A percentile compares a stretch with the other conserved stretches of the same genome.
These are phyloP conservation scores for Rhea pennata DNA, from an alignment of 2,113 vertebrate species.

Conservation along the genomic window DNA sequence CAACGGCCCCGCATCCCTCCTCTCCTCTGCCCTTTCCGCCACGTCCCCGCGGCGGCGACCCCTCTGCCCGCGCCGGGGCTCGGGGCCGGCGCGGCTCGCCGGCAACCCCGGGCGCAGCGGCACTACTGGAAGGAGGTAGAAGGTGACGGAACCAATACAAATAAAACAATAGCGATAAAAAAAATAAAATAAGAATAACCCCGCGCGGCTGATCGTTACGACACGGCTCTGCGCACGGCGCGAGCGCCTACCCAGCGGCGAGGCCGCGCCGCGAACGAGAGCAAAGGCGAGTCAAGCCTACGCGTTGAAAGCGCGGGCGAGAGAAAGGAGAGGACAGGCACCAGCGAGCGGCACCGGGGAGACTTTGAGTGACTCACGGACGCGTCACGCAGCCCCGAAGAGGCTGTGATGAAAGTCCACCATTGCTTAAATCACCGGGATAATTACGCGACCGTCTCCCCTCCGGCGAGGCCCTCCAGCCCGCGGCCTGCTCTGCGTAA, in stretches of 20 bases:
- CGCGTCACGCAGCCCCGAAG: neutral
- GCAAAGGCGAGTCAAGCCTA: neutral
- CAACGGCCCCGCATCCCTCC: neutral
- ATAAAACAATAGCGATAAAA: neutral
- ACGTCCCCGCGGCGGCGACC: neutral
- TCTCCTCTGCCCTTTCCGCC: neutral
- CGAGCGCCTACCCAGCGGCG: fast-evolving
- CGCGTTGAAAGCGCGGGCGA: fast-evolving
- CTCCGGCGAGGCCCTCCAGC: neutral
- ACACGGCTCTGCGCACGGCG: fast-evolving
- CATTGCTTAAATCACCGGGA: neutral
- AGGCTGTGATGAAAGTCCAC: constrained; percentile 35
- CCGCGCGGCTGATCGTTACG: neutral
- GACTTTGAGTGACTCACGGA: neutral
- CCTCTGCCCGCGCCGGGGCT: neutral
- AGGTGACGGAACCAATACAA: neutral
- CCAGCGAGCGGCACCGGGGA: neutral
- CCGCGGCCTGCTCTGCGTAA: neutral
- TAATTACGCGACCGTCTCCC: constrained; percentile 43
- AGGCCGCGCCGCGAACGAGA: neutral
- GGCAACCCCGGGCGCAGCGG: neutral
- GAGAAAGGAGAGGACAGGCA: neutral
- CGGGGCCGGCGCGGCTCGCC: too few relatives aligned
- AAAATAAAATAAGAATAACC: too few relatives aligned
- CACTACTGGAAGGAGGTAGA: neutral